Percentiles rank a stretch among this genome's conserved stretches.
Evolutionary conservation across 2,113 vertebrate species (phyloP).

Genomic region (Tenebrosternarchus preto): DNA sequence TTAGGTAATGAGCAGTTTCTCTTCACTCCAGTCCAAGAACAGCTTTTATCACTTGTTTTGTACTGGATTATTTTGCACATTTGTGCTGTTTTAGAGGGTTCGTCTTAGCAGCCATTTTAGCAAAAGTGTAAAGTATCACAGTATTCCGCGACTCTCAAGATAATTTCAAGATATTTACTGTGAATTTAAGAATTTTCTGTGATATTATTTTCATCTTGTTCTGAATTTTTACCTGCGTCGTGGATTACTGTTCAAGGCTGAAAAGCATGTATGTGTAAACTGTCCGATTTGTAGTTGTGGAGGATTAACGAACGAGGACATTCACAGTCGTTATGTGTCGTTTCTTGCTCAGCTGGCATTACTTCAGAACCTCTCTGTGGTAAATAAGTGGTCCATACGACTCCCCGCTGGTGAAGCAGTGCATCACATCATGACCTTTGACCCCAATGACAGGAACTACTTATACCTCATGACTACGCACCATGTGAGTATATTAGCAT

Average conservation of each 20-base stretch:
- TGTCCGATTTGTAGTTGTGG: slow-evolving; percentile 9
- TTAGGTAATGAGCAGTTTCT: slow-evolving; percentile 31
- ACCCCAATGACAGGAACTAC: slow-evolving; percentile 86
- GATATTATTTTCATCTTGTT: not conserved
- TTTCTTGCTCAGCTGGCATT: slow-evolving; percentile 81
- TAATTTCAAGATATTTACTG: too few relatives aligned
- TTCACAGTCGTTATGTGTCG: slow-evolving; percentile 7
- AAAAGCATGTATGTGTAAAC: too few relatives aligned
- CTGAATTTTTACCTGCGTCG: slow-evolving; percentile 31
- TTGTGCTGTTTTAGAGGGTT: not conserved
- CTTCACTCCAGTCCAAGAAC: not conserved
- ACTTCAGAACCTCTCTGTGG: slow-evolving; percentile 77
- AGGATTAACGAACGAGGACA: not conserved
- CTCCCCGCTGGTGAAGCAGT: slow-evolving; percentile 85
- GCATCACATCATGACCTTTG: slow-evolving; percentile 94
- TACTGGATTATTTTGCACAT: not conserved
- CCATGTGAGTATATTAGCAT: slow-evolving; percentile 79
- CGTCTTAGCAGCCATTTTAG: slow-evolving; percentile 8
- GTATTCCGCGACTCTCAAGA: not conserved
- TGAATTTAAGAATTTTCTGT: not conserved
- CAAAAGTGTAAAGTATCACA: not conserved
- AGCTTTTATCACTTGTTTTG: slow-evolving; percentile 24
- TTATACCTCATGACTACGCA: slow-evolving; percentile 95
- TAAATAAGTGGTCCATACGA: slow-evolving; percentile 78
- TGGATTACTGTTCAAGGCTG: too few relatives aligned